Percentiles rank a stretch among this genome's conserved stretches.
phyloP scores from a whole-genome alignment of 2,797 vertebrate species.

The Lycodopsis pacificus region DNA sequence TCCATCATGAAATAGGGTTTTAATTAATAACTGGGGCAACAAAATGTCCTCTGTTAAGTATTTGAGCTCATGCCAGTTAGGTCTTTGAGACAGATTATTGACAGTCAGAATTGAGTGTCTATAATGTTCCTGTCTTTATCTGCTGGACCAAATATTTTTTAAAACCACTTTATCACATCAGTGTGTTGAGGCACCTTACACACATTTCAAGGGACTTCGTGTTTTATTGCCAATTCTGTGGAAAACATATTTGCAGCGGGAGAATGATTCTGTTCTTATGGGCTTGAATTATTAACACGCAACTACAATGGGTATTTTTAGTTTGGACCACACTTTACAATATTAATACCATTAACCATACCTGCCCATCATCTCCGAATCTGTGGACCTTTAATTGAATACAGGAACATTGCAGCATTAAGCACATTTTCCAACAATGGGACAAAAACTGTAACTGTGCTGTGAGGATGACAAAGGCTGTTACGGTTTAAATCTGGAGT shows the following conservation, averaged over 20 bases:
- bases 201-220: not conserved
- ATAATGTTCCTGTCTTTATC: not conserved
- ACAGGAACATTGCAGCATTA: not conserved
- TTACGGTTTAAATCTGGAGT: slow-evolving; percentile 3
- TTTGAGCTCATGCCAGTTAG: not conserved
- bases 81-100: not conserved
- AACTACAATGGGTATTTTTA: slow-evolving; percentile 59
- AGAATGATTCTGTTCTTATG: slow-evolving; percentile 28
- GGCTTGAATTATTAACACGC: slow-evolving; percentile 66
- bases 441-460: slow-evolving; percentile 3
- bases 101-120: not conserved
- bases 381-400: slow-evolving; percentile 38
- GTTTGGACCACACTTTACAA: slow-evolving; percentile 40
- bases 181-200: not conserved
- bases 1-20: not conserved
- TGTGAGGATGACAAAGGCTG: slow-evolving; percentile 26
- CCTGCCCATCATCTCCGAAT: slow-evolving; percentile 49
- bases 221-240: slow-evolving; percentile 6
- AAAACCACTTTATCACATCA: not conserved
- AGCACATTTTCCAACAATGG: slow-evolving; percentile 31
- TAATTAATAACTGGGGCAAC: not conserved
- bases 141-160: not conserved
- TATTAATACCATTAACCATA: slow-evolving; percentile 67
- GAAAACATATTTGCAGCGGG: slow-evolving; percentile 22
- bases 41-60: not conserved